These are phyloP conservation scores for Sialis fuliginosa DNA, from an alignment of 2,888 invertebrate genomes.

Conservation along the genomic window DNA sequence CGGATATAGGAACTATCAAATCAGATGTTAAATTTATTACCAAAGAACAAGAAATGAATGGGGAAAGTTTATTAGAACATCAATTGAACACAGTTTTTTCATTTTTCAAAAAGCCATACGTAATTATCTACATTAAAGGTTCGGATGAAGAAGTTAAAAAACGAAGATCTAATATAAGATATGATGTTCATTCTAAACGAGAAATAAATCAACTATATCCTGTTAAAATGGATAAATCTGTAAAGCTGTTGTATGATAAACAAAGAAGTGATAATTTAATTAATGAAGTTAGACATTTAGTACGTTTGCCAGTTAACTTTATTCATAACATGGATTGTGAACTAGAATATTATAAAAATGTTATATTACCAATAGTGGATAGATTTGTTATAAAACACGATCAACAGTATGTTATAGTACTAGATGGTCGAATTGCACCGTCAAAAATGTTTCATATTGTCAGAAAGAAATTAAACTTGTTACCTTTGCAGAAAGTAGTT, in stretches of 20 bases:
- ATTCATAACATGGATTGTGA: slow-evolving; percentile 26
- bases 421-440: slow-evolving; percentile 34
- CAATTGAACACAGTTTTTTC: slow-evolving; percentile 21
- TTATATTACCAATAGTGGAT: slow-evolving; percentile 29
- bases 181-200: too few relatives aligned
- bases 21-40: slow-evolving; percentile 15
- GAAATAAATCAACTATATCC: too few relatives aligned
- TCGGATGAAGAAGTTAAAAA: slow-evolving; percentile 32
- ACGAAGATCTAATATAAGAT: slow-evolving; percentile 14
- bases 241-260: too few relatives aligned
- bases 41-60: slow-evolving; percentile 10
- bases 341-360: slow-evolving; percentile 30
- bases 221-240: too few relatives aligned
- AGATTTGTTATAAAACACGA: slow-evolving; percentile 31
- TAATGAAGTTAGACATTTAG: slow-evolving; percentile 25
- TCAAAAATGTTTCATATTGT: slow-evolving; percentile 31
- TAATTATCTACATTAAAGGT: slow-evolving; percentile 37
- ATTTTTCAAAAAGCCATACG: slow-evolving; percentile 17
- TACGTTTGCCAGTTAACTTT: slow-evolving; percentile 30
- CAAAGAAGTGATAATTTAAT: too few relatives aligned
- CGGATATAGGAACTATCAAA: slow-evolving; percentile 24
- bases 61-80: slow-evolving; percentile 16
- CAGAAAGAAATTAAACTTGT: slow-evolving; percentile 23
- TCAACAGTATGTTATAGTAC: slow-evolving; percentile 33
- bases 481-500: slow-evolving; percentile 21